Percentiles rank a stretch among this genome's conserved stretches.
Evolutionary conservation across 2,797 vertebrate genomes (phyloP).

Genomic region (Phyllotis vaccarum): DNA sequence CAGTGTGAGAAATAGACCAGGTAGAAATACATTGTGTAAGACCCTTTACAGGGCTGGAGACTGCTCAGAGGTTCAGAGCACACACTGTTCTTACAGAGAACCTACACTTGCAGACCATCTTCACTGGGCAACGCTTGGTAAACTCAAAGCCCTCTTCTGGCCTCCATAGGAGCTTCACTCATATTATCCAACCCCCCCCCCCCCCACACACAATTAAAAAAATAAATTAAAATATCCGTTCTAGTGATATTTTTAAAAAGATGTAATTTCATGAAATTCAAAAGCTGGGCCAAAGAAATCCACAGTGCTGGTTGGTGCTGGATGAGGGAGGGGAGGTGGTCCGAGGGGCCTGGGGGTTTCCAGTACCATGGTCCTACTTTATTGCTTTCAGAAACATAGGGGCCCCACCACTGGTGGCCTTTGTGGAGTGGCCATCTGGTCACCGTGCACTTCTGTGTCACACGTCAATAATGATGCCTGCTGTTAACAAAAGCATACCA

Average conservation of each 20-base stretch:
- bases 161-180: not conserved
- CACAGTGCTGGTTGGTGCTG: not conserved
- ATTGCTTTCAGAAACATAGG: accelerated
- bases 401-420: not conserved
- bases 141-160: no score
- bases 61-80: not conserved
- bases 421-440: not conserved
- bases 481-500: not conserved
- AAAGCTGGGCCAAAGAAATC: not conserved
- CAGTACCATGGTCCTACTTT: no score
- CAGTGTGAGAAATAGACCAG: not conserved
- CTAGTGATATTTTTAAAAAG: not conserved
- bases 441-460: accelerated
- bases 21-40: not conserved
- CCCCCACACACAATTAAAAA: not conserved
- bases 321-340: not conserved
- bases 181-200: no score
- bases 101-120: not conserved
- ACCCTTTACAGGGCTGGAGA: not conserved
- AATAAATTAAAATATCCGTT: not conserved
- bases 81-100: not conserved
- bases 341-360: not conserved
- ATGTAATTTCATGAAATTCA: not conserved
- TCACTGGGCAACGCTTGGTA: not conserved
- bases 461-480: not conserved